Evolutionary conservation across 2,888 invertebrate species (phyloP), one percentile per base, ranked within the genome.

Genomic region (Aphidoletes aphidimyza): DNA sequence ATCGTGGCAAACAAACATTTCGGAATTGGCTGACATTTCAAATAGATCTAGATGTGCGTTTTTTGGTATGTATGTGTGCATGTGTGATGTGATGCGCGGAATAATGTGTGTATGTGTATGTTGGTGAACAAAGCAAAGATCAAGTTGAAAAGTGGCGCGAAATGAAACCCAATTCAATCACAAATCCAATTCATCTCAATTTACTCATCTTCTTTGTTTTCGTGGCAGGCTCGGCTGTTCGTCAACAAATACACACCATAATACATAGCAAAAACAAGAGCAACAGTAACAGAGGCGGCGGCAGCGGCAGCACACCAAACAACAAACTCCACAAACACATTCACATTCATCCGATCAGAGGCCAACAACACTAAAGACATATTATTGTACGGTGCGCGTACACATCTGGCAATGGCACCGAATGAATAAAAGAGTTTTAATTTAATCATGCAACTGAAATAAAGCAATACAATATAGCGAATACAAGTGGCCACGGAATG

Each of bases 121-220:
- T 69, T 30, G 69, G 30, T 17, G 69, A 69, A 69, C 69, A 69
- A 69, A 69, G 30, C 30, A 69, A 69, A 69, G 69, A 69, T 30
- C 69, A 69, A 69, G 34, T 69, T 69, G 30, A 69, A 30, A 69
- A 69, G 30, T 30, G 69, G 34, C 34, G 69, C 69, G 14, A 69
- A 69, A 69, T 69, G 34, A 69, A 69, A 69, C 69, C 30, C 69
- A 69, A 69, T 69, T 34, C 69, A 69, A 69, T 69, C 69, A 69
- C 54, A 69, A 69, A 69, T 37, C 37, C 81, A 81, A 81, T 81
- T 37, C 81, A 81, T 81, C 39, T 81, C 81, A 81, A 81, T 81
- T 81, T 81, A 37, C 81, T 37, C 81, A 81, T 81, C 37, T 69
- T 69, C 17, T 6, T 34, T n/a, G n/a, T n/a, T n/a, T n/a, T n/a